Percentiles rank a stretch among this genome's conserved stretches.
Evolutionary conservation across 37 sponge, comb jelly and placozoan species (phyloP).

Genomic region (Aplysina aerophoba): DNA sequence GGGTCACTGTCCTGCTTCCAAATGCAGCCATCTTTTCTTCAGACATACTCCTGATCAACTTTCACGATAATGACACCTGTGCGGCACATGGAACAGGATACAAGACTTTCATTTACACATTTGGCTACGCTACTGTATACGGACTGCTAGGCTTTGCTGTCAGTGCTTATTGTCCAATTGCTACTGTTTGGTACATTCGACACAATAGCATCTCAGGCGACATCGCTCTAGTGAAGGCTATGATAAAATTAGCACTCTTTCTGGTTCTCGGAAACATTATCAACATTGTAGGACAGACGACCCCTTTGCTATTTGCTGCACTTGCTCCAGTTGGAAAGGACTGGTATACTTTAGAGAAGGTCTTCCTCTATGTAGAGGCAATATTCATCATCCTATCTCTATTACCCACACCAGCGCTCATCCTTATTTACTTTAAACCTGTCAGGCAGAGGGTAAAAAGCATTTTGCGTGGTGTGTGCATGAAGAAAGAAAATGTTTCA

Average conservation of each 20-base stretch:
- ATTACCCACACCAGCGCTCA: not conserved
- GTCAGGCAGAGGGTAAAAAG: not conserved
- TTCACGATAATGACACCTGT: not conserved
- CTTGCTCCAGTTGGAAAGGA: not conserved
- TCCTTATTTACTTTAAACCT: not conserved
- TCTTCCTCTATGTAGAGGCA: not conserved
- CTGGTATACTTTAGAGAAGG: not conserved
- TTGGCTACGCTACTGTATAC: not conserved
- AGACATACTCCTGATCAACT: not conserved
- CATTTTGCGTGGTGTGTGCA: not conserved
- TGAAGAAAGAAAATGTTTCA: no score
- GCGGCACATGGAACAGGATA: not conserved
- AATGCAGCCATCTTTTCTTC: not conserved
- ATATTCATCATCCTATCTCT: not conserved
- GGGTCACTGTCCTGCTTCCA: not conserved
- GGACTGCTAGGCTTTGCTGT: not conserved
- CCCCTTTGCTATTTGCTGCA: not conserved
- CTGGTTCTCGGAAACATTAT: not conserved
- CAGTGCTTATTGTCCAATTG: not conserved
- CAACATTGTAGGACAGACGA: not conserved
- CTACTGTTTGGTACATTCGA: not conserved
- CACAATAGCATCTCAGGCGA: not conserved
- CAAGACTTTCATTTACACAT: not conserved
- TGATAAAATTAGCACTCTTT: conserved; percentile 2
- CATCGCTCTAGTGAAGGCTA: not conserved